These are phyloP conservation scores for Noctua janthe DNA, from an alignment of 2,888 invertebrate genomes.

Conservation along the genomic window DNA sequence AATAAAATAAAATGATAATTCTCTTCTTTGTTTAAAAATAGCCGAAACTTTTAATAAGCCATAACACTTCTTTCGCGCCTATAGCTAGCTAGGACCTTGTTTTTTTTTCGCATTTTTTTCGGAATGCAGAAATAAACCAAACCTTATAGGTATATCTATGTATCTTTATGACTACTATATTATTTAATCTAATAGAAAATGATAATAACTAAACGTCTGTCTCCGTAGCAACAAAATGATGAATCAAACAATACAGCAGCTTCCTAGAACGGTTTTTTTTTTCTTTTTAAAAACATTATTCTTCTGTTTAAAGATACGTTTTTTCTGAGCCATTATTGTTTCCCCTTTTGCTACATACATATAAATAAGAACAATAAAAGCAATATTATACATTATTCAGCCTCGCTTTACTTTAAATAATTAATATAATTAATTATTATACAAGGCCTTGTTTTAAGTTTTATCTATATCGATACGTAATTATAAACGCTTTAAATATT, in stretches of 20 bases:
- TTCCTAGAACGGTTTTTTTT: not conserved
- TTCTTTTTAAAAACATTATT: not conserved
- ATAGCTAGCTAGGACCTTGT: not conserved
- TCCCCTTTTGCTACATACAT: not conserved
- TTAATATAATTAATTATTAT: conserved; percentile 5
- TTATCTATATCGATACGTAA: not conserved
- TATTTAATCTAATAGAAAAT: not conserved
- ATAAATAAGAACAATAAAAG: not conserved
- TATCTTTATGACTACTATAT: conserved; percentile 2
- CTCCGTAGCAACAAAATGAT: not conserved
- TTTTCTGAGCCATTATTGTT: not conserved
- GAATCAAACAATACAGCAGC: not conserved
- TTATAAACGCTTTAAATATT: conserved; percentile 13
- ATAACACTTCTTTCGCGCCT: not conserved
- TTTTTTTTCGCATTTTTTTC: not conserved
- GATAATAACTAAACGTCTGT: not conserved
- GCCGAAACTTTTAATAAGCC: not conserved
- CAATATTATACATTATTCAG: conserved; percentile 10
- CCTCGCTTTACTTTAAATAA: not conserved
- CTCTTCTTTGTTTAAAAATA: not conserved
- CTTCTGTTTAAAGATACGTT: not conserved
- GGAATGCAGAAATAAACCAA: conserved; percentile 9
- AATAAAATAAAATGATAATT: conserved; percentile 3
- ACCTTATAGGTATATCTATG: not conserved
- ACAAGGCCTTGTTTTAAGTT: conserved; percentile 4